phyloP scores from a whole-genome alignment of 2,797 vertebrate species.

The Pelobates cultripes region DNA sequence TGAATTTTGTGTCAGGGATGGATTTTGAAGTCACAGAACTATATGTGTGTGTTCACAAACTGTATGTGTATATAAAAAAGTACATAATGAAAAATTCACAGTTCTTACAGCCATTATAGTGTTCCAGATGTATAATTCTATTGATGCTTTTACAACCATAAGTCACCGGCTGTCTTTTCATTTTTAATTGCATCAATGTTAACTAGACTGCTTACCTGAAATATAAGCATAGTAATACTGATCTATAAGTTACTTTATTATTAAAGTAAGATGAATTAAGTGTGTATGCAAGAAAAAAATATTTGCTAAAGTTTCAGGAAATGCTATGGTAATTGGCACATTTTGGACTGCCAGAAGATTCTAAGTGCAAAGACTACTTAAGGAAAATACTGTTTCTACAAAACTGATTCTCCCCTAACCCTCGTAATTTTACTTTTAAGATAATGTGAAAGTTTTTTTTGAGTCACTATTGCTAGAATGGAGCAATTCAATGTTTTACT shows the following conservation, averaged over 20 bases:
- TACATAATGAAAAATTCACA: constrained; percentile 72
- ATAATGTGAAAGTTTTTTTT: constrained; percentile 68
- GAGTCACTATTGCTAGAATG: constrained; percentile 74
- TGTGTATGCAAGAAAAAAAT: too few species aligned
- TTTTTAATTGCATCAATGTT: constrained; percentile 67
- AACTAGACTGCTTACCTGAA: constrained; percentile 80
- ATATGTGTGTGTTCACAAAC: constrained; percentile 58
- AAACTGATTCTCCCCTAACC: neutral
- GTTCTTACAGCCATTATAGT: constrained; percentile 78
- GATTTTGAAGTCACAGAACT: constrained; percentile 55
- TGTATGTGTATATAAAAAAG: constrained; percentile 62
- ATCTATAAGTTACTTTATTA: constrained; percentile 72
- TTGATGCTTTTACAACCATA: neutral
- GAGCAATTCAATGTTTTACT: constrained; percentile 70
- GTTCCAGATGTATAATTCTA: constrained; percentile 66
- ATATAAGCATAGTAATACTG: constrained; percentile 81
- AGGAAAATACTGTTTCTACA: constrained; percentile 85
- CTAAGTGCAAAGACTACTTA: constrained; percentile 77
- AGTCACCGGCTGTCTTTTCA: constrained; percentile 59
- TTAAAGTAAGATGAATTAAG: constrained; percentile 90
- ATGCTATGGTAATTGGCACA: constrained; percentile 91
- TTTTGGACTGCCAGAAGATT: constrained; percentile 82
- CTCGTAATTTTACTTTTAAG: constrained; percentile 66
- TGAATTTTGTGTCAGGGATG: constrained; percentile 65
- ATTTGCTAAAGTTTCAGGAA: too few species aligned